Evolutionary conservation across 2,888 invertebrate genomes (phyloP), one percentile per base, ranked within the genome.

Genomic region (Spodoptera picta): DNA sequence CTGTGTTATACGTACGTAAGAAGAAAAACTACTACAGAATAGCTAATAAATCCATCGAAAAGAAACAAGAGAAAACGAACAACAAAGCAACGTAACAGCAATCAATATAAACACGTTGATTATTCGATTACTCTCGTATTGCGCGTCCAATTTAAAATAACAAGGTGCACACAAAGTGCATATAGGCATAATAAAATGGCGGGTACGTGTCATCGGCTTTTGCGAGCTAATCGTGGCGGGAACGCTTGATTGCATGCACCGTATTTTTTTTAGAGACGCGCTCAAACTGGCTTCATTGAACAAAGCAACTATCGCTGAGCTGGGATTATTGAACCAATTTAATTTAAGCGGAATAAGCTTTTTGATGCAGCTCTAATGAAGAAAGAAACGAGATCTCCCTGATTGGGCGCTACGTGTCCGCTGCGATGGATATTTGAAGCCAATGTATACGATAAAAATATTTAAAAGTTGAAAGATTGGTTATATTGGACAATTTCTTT

Each of bases 261-360:
- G 70, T 82, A 83, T 86, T 85, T 75, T 86, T 86, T 87, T 81
- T 71, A 73, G 77, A 82, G 80, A 82, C 84, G 81, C 82, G 82
- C 82, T 73, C 83, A 86, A 88, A 86, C 88, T 87, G 85, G 87
- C 88, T 88, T 87, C 89, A 89, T 87, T 87, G 91, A 86, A 88
- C 89, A 87, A 88, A 90, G 91, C 89, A 89, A 88, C 90, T 87
- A 88, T 87, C 86, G 87, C 86, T 84, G 85, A 85, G 85, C 85
- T 76, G 75, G 83, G 89, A 89, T 90, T 90, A 92, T 91, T 90
- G 90, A 88, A 86, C 87, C 91, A 91, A 91, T 92, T 90, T 88
- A 85, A 85, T 89, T 87, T 89, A 77, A 84, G 81, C 83, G 82
- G 89, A 89, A 88, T 87, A 88, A 87, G 88, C 88, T 86, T 84